phyloP scores from a whole-genome alignment of 2,888 invertebrate genomes.

The Biston stratarius region DNA sequence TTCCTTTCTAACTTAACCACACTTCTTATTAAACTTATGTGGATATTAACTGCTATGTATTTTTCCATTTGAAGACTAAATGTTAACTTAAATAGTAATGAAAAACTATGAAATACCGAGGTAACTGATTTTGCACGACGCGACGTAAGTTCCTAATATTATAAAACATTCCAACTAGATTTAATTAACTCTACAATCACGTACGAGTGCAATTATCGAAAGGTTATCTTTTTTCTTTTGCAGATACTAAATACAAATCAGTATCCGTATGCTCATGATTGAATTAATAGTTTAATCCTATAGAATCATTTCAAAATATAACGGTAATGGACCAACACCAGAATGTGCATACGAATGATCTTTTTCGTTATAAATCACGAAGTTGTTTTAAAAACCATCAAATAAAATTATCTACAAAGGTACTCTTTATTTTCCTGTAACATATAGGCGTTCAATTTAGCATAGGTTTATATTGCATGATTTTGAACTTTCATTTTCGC shows the following conservation, averaged over 20 bases:
- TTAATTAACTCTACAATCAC: too few relatives aligned
- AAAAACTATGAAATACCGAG: too few relatives aligned
- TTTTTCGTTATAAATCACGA: neutral
- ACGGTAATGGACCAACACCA: too few relatives aligned
- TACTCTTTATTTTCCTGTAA: constrained; percentile 34
- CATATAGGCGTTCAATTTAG: constrained; percentile 43
- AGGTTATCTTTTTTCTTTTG: neutral
- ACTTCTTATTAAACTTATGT: constrained; percentile 12
- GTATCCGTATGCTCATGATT: neutral
- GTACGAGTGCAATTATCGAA: too few relatives aligned
- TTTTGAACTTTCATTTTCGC: constrained; percentile 51
- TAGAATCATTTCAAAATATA: neutral
- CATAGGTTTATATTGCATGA: constrained; percentile 46
- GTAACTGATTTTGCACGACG: constrained; percentile 2
- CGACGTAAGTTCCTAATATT: constrained; percentile 5
- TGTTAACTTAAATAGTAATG: too few relatives aligned
- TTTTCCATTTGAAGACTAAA: too few relatives aligned
- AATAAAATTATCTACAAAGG: constrained; percentile 3
- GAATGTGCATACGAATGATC: neutral
- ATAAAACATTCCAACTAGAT: too few relatives aligned
- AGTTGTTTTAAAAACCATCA: neutral
- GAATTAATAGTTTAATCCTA: neutral
- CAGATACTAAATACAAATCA: neutral
- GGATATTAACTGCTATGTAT: neutral
- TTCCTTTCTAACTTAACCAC: constrained; percentile 30